Percentiles rank a stretch among this genome's conserved stretches.
These are phyloP conservation scores for Yoshiicerus persimilis DNA, from an alignment of 1,140 invertebrate genomes.

Conservation along the genomic window DNA sequence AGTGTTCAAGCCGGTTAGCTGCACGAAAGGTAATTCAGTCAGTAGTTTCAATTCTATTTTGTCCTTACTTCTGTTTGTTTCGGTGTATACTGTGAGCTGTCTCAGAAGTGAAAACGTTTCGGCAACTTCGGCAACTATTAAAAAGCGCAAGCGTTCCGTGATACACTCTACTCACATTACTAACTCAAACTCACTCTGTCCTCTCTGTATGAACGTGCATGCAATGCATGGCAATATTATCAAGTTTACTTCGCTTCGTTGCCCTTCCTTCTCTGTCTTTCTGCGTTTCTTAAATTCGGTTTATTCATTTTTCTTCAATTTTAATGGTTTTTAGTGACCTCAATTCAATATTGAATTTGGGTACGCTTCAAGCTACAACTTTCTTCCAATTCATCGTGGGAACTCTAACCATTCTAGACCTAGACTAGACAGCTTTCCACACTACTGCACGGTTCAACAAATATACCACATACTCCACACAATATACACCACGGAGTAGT, in stretches of 20 bases:
- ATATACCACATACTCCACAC: too few species aligned
- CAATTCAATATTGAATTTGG: background rate
- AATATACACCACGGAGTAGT: too few species aligned
- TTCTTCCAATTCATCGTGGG: background rate
- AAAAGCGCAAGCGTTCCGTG: background rate
- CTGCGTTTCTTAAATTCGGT: background rate
- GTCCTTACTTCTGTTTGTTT: background rate
- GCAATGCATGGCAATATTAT: background rate
- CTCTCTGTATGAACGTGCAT: background rate
- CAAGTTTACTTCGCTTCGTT: background rate
- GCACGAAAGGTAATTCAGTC: background rate
- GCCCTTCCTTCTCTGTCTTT: background rate
- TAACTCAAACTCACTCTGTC: background rate
- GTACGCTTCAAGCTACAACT: background rate
- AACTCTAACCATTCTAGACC: background rate
- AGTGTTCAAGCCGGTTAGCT: background rate
- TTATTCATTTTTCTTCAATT: background rate
- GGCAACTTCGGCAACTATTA: background rate
- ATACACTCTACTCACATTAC: background rate
- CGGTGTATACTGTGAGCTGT: background rate
- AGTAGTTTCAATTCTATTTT: background rate
- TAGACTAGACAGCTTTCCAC: too few species aligned
- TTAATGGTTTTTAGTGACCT: background rate
- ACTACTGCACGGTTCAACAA: too few species aligned
- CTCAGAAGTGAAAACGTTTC: background rate